Conservation (phyloP, 2,113 vertebrate genomes). For the Vanacampus margaritifer region DNA sequence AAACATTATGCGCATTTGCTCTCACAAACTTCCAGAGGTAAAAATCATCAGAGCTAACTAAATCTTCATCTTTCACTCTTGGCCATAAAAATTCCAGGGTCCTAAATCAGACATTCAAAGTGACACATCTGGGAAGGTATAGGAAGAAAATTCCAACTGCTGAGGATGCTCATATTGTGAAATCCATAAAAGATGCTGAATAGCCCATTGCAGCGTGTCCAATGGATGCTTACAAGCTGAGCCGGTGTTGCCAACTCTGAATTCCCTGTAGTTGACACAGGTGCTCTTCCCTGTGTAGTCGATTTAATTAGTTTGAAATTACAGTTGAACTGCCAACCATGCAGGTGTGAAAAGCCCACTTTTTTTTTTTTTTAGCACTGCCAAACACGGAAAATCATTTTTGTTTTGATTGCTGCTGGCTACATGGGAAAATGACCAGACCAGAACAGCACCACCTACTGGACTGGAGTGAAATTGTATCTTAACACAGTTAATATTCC, state of each 20-base stretch:
- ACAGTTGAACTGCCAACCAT: slow-evolving; percentile 10
- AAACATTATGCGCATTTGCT: neutral
- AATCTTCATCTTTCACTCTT: slow-evolving; percentile 23
- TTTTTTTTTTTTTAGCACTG: slow-evolving; percentile 2
- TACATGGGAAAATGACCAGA: no score
- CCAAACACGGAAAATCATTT: neutral
- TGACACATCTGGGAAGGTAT: slow-evolving; percentile 37
- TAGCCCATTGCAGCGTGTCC: slow-evolving; percentile 30
- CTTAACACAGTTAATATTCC: no score
- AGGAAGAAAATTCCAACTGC: slow-evolving; percentile 11
- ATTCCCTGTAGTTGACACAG: slow-evolving; percentile 47
- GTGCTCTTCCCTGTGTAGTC: slow-evolving; percentile 38
- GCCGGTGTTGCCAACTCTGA: slow-evolving; percentile 26
- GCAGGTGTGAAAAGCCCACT: neutral
- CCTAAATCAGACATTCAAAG: slow-evolving; percentile 43
- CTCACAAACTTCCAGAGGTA: neutral
- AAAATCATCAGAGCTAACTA: neutral
- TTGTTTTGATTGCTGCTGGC: neutral
- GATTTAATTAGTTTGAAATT: slow-evolving; percentile 51
- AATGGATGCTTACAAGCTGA: slow-evolving; percentile 23
- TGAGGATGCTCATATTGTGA: slow-evolving; percentile 30
- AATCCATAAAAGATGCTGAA: slow-evolving; percentile 35
- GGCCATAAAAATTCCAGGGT: slow-evolving; percentile 32
- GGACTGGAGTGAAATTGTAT: neutral
- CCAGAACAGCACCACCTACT: neutral